Evolutionary conservation across 2,888 invertebrate genomes (phyloP).

Genomic region (Phorcus lineatus): DNA sequence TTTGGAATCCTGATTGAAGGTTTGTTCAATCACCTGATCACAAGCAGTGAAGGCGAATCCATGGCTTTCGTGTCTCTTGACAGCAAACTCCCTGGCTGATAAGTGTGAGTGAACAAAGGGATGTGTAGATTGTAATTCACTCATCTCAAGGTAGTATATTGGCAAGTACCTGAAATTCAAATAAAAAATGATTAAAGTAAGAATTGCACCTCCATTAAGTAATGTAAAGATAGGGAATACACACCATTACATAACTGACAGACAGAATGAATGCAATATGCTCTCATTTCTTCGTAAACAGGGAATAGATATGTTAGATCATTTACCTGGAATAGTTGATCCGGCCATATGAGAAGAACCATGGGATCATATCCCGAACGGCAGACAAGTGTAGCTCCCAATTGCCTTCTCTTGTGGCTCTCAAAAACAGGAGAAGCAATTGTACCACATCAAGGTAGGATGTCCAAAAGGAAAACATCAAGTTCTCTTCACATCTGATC

Average conservation of each 20-base stretch:
- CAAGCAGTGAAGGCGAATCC: not conserved
- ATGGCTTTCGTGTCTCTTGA: not conserved
- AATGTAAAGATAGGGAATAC: too few relatives aligned
- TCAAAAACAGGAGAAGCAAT: constrained; percentile 33
- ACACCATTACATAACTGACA: too few relatives aligned
- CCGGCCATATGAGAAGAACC: constrained; percentile 48
- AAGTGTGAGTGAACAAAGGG: not conserved
- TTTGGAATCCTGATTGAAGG: constrained; percentile 5
- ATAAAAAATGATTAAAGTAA: too few relatives aligned
- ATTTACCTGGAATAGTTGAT: constrained; percentile 42
- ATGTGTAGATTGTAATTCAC: not conserved
- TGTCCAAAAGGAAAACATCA: constrained; percentile 41
- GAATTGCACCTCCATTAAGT: too few relatives aligned
- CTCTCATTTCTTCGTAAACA: too few relatives aligned
- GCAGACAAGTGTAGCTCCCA: constrained; percentile 40
- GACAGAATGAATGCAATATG: too few relatives aligned
- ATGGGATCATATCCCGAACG: constrained; percentile 40
- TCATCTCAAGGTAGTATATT: not conserved
- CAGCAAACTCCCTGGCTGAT: not conserved
- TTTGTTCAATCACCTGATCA: constrained; percentile 18
- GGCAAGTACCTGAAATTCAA: not conserved
- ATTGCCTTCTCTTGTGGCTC: constrained; percentile 42
- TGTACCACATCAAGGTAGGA: constrained; percentile 51
- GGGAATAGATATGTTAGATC: too few relatives aligned
- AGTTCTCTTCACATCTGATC: not conserved